These are phyloP conservation scores for Rhagophthalmus giganteus DNA, from an alignment of 2,888 invertebrate species.

Conservation along the genomic window DNA sequence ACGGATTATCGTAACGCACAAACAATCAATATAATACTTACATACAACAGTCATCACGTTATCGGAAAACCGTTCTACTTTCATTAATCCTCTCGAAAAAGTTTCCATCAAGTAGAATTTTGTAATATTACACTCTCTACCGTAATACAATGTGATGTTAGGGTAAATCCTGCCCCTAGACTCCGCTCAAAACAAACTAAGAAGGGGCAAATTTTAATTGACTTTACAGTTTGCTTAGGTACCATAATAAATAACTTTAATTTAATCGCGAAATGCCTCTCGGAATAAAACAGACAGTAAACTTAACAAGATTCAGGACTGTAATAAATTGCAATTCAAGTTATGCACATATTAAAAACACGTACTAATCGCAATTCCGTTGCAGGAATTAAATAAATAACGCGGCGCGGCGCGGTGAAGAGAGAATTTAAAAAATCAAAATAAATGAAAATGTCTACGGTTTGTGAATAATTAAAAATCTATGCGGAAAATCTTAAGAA, in stretches of 20 bases:
- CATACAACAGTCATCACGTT: too few species aligned
- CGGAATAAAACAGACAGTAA: constrained; percentile 25
- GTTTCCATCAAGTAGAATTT: too few species aligned
- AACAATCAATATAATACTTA: constrained; percentile 36
- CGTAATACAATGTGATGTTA: constrained; percentile 16
- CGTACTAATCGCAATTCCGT: too few species aligned
- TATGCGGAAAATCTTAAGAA: too few species aligned
- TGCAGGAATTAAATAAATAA: too few species aligned
- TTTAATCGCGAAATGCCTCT: constrained; percentile 35
- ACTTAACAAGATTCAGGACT: constrained; percentile 27
- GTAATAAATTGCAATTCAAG: constrained; percentile 1
- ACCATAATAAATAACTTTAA: constrained; percentile 41
- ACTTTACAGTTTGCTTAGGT: constrained; percentile 40
- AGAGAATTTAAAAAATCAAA: too few species aligned
- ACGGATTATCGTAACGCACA: constrained; percentile 43
- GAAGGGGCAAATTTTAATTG: constrained; percentile 39
- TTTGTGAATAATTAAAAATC: too few species aligned
- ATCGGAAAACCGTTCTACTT: neutral
- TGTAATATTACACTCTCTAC: neutral
- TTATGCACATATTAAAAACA: neutral
- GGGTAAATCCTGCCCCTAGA: constrained; percentile 8
- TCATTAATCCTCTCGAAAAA: neutral
- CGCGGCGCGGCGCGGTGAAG: too few species aligned
- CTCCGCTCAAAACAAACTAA: constrained; percentile 20
- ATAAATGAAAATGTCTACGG: too few species aligned